Evolutionary conservation across 2,888 invertebrate species (phyloP).

Genomic region (Cantharis lateralis): DNA sequence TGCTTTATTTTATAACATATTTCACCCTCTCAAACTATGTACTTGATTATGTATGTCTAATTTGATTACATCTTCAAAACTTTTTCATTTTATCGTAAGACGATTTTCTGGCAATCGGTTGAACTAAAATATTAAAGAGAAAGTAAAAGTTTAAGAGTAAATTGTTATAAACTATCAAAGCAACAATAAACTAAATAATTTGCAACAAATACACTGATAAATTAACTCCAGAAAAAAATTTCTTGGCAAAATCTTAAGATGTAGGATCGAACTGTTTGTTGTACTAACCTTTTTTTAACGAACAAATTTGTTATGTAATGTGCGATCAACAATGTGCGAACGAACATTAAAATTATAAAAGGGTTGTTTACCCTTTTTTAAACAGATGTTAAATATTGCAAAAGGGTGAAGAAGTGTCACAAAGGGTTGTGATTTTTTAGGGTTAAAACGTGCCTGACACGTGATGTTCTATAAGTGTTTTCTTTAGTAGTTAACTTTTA

Average conservation of each 20-base stretch:
- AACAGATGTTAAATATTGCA: slow-evolving; percentile 26
- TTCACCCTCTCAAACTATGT: neutral
- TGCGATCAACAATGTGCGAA: neutral
- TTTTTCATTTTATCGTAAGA: neutral
- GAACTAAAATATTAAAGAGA: neutral
- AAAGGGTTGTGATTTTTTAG: slow-evolving; percentile 1
- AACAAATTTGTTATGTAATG: neutral
- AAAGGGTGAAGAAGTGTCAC: slow-evolving; percentile 16
- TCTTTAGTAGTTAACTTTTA: neutral
- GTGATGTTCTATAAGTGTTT: slow-evolving; percentile 6
- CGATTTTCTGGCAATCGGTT: neutral
- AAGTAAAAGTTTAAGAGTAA: neutral
- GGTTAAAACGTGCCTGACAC: slow-evolving; percentile 16
- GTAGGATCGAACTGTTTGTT: neutral
- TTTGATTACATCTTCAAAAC: neutral
- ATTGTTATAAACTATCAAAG: neutral
- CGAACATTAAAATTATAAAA: slow-evolving; percentile 8
- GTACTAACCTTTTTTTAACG: neutral
- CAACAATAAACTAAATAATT: neutral
- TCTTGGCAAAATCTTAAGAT: neutral
- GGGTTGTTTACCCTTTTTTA: slow-evolving; percentile 31
- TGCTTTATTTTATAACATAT: neutral
- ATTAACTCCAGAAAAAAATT: neutral
- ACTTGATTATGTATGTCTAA: neutral
- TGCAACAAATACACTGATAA: neutral